Conservation (phyloP, 2,797 vertebrate genomes). For the Myiothlypis coronata region DNA sequence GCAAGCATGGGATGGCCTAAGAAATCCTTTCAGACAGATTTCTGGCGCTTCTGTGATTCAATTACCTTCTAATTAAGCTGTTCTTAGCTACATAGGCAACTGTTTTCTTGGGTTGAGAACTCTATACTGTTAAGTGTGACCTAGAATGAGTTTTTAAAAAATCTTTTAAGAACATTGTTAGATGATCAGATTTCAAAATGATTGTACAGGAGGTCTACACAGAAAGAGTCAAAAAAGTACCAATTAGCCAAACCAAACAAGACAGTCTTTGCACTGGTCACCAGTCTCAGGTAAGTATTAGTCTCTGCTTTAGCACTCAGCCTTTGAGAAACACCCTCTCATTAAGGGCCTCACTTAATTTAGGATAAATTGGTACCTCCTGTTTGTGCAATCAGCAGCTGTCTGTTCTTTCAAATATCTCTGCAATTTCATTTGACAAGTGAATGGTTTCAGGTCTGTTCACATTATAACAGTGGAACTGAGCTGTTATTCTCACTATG, state of each 20-base stretch:
- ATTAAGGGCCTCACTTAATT: neutral
- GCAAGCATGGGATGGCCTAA: neutral
- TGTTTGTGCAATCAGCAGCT: neutral
- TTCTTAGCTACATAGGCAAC: neutral
- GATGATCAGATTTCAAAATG: neutral
- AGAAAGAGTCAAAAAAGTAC: neutral
- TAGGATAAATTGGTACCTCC: neutral
- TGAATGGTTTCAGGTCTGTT: neutral
- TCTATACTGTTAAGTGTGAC: neutral
- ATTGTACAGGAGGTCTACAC: neutral
- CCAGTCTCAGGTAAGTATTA: neutral
- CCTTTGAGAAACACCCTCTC: neutral
- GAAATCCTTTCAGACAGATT: neutral
- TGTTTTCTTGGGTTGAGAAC: neutral
- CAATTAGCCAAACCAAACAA: neutral
- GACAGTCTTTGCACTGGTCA: neutral
- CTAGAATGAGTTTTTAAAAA: neutral
- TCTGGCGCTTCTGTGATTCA: neutral
- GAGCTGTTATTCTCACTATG: neutral
- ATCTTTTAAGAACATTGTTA: neutral
- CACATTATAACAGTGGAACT: neutral
- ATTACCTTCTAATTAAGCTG: constrained; percentile 20
- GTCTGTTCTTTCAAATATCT: neutral
- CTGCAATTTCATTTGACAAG: neutral
- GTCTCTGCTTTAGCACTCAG: neutral